phyloP scores from a whole-genome alignment of 2,113 vertebrate species.

The Vombatus ursinus region DNA sequence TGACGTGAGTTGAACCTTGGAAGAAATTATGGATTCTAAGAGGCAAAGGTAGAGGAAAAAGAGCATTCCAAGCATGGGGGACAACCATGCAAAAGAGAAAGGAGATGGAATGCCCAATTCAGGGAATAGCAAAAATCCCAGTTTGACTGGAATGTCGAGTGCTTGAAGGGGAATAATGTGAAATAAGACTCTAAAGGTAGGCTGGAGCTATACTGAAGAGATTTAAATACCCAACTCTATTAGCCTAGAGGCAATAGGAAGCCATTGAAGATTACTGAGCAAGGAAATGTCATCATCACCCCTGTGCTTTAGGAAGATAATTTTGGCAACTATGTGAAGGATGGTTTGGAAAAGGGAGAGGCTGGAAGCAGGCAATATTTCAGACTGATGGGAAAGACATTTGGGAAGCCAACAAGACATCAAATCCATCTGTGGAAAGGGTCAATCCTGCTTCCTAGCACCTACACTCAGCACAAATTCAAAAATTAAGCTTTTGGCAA shows the following conservation, averaged over 20 bases:
- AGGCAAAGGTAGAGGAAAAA: neutral
- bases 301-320: neutral
- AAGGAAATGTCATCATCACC: neutral
- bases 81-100: neutral
- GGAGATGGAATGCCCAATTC: neutral
- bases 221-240: neutral
- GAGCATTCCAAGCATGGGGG: neutral
- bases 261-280: neutral
- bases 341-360: neutral
- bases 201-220: neutral
- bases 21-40: neutral
- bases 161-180: neutral
- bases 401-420: neutral
- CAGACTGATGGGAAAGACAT: neutral
- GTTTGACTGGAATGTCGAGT: neutral
- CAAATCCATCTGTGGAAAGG: neutral
- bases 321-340: neutral
- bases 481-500: neutral
- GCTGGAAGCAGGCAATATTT: neutral
- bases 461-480: neutral
- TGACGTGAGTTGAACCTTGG: neutral
- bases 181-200: neutral
- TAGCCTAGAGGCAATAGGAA: neutral
- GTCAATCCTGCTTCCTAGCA: neutral
- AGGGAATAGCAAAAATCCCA: neutral